Evolutionary conservation across 2,113 vertebrate species (phyloP).

Genomic region (Cathartes aura): DNA sequence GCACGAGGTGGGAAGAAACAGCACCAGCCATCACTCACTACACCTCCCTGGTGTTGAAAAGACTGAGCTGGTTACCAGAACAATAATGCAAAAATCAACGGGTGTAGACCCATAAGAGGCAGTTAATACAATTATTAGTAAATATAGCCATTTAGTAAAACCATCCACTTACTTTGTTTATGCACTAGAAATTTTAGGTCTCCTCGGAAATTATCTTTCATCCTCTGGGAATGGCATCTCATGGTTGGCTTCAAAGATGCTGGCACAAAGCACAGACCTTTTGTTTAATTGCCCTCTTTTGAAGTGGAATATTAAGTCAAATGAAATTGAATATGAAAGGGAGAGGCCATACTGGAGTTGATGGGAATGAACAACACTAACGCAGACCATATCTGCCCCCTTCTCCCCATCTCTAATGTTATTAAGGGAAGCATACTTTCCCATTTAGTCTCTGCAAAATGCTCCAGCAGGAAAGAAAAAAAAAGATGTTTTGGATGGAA

Average conservation of each 20-base stretch:
- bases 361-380: neutral
- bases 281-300: constrained; percentile 45
- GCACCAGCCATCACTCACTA: neutral
- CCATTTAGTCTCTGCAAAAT: neutral
- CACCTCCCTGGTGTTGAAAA: neutral
- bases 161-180: constrained; percentile 8
- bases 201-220: constrained; percentile 33
- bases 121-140: constrained; percentile 42
- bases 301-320: constrained; percentile 35
- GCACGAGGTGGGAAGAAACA: neutral
- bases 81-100: neutral
- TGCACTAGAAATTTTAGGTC: neutral
- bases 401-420: neutral
- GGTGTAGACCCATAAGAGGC: neutral
- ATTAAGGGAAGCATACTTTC: neutral
- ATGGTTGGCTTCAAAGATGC: constrained; percentile 31
- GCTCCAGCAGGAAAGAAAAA: neutral
- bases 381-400: neutral
- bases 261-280: constrained; percentile 8
- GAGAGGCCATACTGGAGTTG: neutral
- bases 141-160: constrained; percentile 14
- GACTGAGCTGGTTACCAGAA: neutral
- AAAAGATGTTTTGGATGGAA: neutral
- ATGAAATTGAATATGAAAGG: constrained; percentile 13
- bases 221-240: constrained; percentile 50